Base-by-base conservation (phyloP, 2,888 invertebrate genomes). In the Stenodera caucasica region DNA sequence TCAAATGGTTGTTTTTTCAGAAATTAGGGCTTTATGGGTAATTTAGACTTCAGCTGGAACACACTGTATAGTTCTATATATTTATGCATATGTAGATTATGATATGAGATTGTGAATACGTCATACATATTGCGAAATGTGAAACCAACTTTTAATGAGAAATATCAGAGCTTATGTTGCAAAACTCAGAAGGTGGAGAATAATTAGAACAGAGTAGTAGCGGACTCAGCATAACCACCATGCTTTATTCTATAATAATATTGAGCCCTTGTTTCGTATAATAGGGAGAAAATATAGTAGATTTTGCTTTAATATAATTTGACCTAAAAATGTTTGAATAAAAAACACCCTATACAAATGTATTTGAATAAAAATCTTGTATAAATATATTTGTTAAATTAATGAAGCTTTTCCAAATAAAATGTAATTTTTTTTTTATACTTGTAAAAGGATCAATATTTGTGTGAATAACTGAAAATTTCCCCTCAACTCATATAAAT, bases 281-380 rank as follows among this genome's bases (percentile, higher is more conserved):
- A 70, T 68, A 64, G 65, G 67, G 65, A 64, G 69, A 69, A 68
- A 70, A 69, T 67, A 64, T 67, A 51, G 63, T 63, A 57, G 60
- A 65, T 58, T 66, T 52, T 57, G 60, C 52, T 57, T 53, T 59
- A 60, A 60, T 62, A 63, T 58, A 57, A 50, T 55, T 51, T 40
- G 58, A 49, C 59, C 55, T 63, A 67, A 53, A 60, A 59, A 57
- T 65, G 63, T 63, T 65, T 65, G 60, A 66, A 64, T n/a, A n/a
- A n/a, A 60, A 64, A 60, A 60, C 53, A 60, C 37, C 56, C 60
- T 56, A 55, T 53, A 52, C 51, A 26, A 21, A 21, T 26, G 26
- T 26, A 26, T 26, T 26, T 45, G 11, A 45, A 45, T 33, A 52
- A 52, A 52, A 52, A n/a, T 32, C 32, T 15, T 18, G n/a, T 29